Conservation (phyloP, 2,797 vertebrate species). For the Chromis chromis region DNA sequence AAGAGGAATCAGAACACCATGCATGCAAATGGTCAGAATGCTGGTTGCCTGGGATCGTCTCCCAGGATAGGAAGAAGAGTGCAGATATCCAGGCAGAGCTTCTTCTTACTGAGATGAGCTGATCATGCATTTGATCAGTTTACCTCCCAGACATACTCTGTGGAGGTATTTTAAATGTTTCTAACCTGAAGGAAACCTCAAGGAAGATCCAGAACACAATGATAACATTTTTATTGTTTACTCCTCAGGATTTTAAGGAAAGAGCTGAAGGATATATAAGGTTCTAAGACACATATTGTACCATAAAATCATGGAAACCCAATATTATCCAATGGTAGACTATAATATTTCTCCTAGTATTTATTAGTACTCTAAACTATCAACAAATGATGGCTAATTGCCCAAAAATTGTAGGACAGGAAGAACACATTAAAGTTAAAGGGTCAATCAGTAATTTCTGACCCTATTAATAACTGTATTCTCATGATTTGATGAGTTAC, state of each 20-base stretch:
- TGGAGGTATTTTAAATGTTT: background rate
- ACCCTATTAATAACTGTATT: background rate
- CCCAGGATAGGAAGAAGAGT: background rate
- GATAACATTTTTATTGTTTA: background rate
- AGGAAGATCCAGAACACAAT: no score
- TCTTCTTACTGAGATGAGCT: slow-evolving; percentile 12
- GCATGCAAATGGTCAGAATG: no score
- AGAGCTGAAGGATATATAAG: background rate
- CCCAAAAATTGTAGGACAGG: background rate
- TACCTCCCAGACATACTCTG: slow-evolving; percentile 16
- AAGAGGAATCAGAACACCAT: background rate
- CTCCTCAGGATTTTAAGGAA: no score
- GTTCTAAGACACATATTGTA: background rate
- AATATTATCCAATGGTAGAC: background rate
- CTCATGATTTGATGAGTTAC: background rate
- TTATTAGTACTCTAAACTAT: background rate
- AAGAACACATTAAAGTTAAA: background rate
- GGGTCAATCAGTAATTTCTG: background rate
- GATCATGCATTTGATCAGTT: slow-evolving; percentile 16
- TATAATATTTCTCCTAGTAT: background rate
- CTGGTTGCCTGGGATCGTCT: background rate
- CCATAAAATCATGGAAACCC: slow-evolving; percentile 2
- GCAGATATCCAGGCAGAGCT: background rate
- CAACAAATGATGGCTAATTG: background rate
- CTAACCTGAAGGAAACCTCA: no score